phyloP scores from a whole-genome alignment of 2,888 invertebrate species.

The Cosmia pyralina region DNA sequence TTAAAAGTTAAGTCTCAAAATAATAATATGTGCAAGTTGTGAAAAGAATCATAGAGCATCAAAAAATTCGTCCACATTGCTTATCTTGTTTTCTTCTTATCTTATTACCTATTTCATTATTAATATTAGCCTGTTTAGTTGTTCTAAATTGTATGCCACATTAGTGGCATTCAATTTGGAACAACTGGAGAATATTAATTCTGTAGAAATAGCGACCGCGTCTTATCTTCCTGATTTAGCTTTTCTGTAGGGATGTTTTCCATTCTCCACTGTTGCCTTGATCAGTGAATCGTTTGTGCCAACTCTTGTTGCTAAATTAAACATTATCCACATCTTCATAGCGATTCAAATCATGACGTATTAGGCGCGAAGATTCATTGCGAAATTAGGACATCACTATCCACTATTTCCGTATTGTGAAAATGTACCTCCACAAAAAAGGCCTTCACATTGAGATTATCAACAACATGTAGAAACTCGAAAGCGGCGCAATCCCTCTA shows the following conservation, averaged over 20 bases:
- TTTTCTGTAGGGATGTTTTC: background rate
- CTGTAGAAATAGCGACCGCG: too few species aligned
- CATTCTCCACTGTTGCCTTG: background rate
- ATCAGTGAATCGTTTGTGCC: background rate
- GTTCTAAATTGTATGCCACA: background rate
- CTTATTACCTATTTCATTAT: background rate
- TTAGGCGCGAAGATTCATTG: background rate
- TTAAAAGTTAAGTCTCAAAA: too few species aligned
- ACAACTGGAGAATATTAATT: too few species aligned
- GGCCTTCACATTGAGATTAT: constrained; percentile 59
- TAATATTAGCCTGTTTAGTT: background rate
- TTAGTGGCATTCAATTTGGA: too few species aligned
- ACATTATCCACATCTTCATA: background rate
- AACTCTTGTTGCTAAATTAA: background rate
- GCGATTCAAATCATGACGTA: background rate
- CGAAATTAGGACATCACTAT: constrained; percentile 24
- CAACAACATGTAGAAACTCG: constrained; percentile 62
- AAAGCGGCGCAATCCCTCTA: constrained; percentile 83
- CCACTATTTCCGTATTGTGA: constrained; percentile 34
- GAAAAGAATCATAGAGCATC: too few species aligned
- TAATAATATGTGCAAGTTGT: too few species aligned
- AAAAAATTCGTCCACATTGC: too few species aligned
- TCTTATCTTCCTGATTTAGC: background rate
- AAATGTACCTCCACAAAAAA: constrained; percentile 42
- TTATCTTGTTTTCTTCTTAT: too few species aligned